Percentiles rank a stretch among this genome's conserved stretches.
These are phyloP conservation scores for Nephrotoma appendiculata DNA, from an alignment of 2,888 invertebrate genomes.

Conservation along the genomic window DNA sequence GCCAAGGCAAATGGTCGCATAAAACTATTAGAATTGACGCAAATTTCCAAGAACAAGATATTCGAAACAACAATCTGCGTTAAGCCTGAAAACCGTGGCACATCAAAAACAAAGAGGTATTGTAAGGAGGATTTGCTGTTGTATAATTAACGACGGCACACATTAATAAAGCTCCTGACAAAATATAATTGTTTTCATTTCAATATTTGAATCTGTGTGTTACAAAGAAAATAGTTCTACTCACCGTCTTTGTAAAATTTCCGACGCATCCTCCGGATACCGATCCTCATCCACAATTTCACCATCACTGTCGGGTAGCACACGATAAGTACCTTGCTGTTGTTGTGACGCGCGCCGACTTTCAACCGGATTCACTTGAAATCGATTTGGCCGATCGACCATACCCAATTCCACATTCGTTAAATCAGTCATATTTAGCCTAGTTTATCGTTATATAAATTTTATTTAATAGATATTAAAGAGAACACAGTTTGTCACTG, in stretches of 20 bases:
- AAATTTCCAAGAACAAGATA: too few relatives aligned
- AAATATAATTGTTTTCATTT: too few relatives aligned
- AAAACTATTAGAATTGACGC: too few relatives aligned
- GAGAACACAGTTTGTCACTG: not conserved
- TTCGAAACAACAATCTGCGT: too few relatives aligned
- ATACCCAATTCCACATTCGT: conserved; percentile 28
- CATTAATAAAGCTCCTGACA: too few relatives aligned
- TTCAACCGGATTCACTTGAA: conserved; percentile 32
- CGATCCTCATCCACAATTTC: conserved; percentile 29
- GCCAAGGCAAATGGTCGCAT: too few relatives aligned
- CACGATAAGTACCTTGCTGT: conserved; percentile 25
- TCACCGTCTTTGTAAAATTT: conserved; percentile 25
- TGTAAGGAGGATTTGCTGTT: too few relatives aligned
- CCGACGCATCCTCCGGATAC: conserved; percentile 27
- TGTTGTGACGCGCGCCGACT: conserved; percentile 15
- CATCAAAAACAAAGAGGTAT: too few relatives aligned
- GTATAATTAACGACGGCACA: too few relatives aligned
- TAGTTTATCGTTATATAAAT: too few relatives aligned
- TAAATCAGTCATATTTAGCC: conserved; percentile 25
- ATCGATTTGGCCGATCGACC: conserved; percentile 30
- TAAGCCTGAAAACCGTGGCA: too few relatives aligned
- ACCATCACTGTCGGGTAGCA: conserved; percentile 25
- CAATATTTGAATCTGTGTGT: too few relatives aligned
- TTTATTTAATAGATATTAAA: not conserved
- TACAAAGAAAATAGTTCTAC: not conserved